Evolutionary conservation across 2,888 invertebrate genomes (phyloP), one percentile per base, ranked within the genome.

Genomic region (Dione juno): DNA sequence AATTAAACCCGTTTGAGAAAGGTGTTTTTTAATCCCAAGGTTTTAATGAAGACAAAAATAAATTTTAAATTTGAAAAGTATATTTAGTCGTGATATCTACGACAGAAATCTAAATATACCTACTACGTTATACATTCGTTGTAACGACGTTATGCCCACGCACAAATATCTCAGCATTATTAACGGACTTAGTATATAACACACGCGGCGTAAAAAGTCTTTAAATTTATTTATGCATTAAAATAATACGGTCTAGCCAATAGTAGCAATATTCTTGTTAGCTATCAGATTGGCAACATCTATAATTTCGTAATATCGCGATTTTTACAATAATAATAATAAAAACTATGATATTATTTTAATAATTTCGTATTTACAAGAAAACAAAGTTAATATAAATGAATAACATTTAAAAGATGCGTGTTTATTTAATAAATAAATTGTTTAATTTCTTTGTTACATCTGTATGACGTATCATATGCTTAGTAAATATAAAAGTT

Each of bases 81-180:
- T 35, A 7, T 57, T 11, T 16, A 37, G 14, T 14, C 57, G 37
- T 57, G 37, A 37, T 37, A 40, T 57, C 37, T 28, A 28, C 2
- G 59, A 40, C 40, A 21, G 67, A 57, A 13, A 21, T 59, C 59
- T 40, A 59, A 28, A 40, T 35, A 63, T 48, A 63, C n/a, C n/a
- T n/a, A n/a, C n/a, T 13, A 9, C 13, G 16, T 37, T 50, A 57
- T 57, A 57, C 57, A 57, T 63, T 63, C 63, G 50, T 63, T 63
- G 48, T 50, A 63, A 63, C 63, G 63, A 50, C 63, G 63, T 63
- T 63, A 63, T 48, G 45, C 63, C 63, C 63, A 63, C 48, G 48
- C 63, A 48, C 41, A 61, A n/a, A 35, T 37, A n/a, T 43, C n/a
- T 43, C 41, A 8, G 37, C 57, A 40, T 40, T 57, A 57, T 57